A percentile compares a stretch with the other conserved stretches of the same genome.
Conservation (phyloP, 1,140 invertebrate species). For the Sitodiplosis mosellana region DNA sequence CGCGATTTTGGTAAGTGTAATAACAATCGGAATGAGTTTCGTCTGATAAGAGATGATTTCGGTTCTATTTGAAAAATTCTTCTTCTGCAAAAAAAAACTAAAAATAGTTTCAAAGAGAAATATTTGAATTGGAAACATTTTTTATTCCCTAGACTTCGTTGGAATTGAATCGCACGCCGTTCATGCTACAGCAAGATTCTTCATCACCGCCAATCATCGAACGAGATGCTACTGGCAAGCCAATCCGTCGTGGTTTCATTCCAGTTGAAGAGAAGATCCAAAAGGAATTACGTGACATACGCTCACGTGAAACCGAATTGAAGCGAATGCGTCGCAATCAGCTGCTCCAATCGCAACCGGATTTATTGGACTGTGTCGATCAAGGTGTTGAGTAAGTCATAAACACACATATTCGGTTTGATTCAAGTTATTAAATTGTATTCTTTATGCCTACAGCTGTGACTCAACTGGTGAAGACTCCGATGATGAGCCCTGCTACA, state of each 20-base stretch:
- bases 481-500: slow-evolving; percentile 34
- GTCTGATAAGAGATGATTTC: too few species aligned
- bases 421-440: not conserved
- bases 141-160: slow-evolving; percentile 1
- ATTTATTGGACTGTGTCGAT: slow-evolving; percentile 28
- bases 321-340: slow-evolving; percentile 34
- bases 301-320: slow-evolving; percentile 49
- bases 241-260: slow-evolving; percentile 40
- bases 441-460: slow-evolving; percentile 5
- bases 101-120: too few species aligned
- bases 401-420: not conserved
- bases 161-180: slow-evolving; percentile 8
- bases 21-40: not conserved
- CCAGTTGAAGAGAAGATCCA: slow-evolving; percentile 62
- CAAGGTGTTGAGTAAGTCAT: slow-evolving; percentile 21
- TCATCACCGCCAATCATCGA: slow-evolving; percentile 24
- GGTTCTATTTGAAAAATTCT: too few species aligned
- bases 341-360: slow-evolving; percentile 24
- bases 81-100: too few species aligned
- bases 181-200: slow-evolving; percentile 1
- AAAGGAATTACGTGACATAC: slow-evolving; percentile 54
- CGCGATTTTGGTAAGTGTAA: slow-evolving; percentile 1
- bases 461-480: slow-evolving; percentile 31
- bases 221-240: slow-evolving; percentile 32
- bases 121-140: not conserved